A percentile compares a stretch with the other conserved stretches of the same genome.
phyloP scores from a whole-genome alignment of 2,113 vertebrate genomes.

The Isichthys henryi region DNA sequence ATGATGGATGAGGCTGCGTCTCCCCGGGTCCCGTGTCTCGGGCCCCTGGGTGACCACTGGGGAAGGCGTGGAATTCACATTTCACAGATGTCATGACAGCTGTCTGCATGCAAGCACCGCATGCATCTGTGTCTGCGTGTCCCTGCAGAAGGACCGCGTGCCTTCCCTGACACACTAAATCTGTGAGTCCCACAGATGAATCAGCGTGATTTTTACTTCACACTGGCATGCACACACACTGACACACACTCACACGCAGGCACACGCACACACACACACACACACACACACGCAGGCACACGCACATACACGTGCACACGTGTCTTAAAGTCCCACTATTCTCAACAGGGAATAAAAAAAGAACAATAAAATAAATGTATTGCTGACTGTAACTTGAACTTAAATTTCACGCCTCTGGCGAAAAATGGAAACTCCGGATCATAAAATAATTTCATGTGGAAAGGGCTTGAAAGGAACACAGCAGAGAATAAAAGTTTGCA shows the following conservation, averaged over 20 bases:
- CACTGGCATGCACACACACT: not conserved
- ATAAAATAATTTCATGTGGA: slow-evolving; percentile 36
- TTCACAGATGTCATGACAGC: slow-evolving; percentile 35
- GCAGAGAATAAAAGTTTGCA: slow-evolving; percentile 27
- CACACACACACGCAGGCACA: not conserved
- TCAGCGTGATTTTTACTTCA: not conserved
- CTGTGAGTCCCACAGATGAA: not conserved
- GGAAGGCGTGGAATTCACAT: slow-evolving; percentile 30
- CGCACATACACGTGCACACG: not conserved
- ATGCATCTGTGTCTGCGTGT: not conserved
- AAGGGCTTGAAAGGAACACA: not conserved
- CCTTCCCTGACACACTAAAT: not conserved
- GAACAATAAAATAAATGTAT: slow-evolving; percentile 31
- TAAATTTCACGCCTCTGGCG: slow-evolving; percentile 28
- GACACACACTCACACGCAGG: not conserved
- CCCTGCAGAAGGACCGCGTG: not conserved
- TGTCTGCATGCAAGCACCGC: not conserved
- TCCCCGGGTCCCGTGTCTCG: slow-evolving; percentile 26
- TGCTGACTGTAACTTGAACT: slow-evolving; percentile 33
- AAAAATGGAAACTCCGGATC: slow-evolving; percentile 27
- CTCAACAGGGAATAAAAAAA: slow-evolving; percentile 21
- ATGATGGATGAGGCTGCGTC: slow-evolving; percentile 39
- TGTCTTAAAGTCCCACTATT: not conserved
- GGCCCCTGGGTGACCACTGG: slow-evolving; percentile 26
- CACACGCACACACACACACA: not conserved